These are phyloP conservation scores for Drosophila rhopaloa DNA, from an alignment of 1,140 invertebrate genomes.

Conservation along the genomic window DNA sequence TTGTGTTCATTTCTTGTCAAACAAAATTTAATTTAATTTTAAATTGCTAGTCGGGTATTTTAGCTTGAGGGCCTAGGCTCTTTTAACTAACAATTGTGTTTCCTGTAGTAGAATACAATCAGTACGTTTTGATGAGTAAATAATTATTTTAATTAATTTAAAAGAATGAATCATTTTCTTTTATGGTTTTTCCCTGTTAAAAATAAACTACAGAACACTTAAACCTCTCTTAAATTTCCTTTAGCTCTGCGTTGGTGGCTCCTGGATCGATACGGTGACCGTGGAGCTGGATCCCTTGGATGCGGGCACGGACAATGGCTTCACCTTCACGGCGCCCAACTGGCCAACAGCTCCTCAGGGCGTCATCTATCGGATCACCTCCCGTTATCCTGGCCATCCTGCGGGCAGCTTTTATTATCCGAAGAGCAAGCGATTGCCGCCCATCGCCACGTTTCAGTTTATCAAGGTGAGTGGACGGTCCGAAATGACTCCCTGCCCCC, in stretches of 20 bases:
- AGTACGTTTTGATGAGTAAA: no score
- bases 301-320: slow-evolving; percentile 98
- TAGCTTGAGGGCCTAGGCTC: no score
- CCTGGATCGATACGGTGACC: slow-evolving; percentile 96
- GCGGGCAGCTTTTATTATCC: slow-evolving; percentile 98
- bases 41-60: no score
- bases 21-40: no score
- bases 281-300: slow-evolving; percentile 98
- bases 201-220: not conserved
- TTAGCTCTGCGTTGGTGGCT: slow-evolving; percentile 95
- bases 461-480: slow-evolving; percentile 90
- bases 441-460: slow-evolving; percentile 95
- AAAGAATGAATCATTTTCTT: no score
- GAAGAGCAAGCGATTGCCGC: slow-evolving; percentile 92
- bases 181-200: not conserved
- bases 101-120: no score
- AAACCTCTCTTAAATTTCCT: not conserved
- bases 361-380: slow-evolving; percentile 95
- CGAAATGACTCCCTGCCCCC: not conserved
- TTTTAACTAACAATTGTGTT: no score
- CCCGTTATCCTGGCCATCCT: slow-evolving; percentile 95
- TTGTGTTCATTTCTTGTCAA: not conserved
- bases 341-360: slow-evolving; percentile 96
- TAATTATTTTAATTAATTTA: no score
- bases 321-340: slow-evolving; percentile 98